These are phyloP conservation scores for Glareola pratincola DNA, from an alignment of 2,113 vertebrate genomes.

Conservation along the genomic window DNA sequence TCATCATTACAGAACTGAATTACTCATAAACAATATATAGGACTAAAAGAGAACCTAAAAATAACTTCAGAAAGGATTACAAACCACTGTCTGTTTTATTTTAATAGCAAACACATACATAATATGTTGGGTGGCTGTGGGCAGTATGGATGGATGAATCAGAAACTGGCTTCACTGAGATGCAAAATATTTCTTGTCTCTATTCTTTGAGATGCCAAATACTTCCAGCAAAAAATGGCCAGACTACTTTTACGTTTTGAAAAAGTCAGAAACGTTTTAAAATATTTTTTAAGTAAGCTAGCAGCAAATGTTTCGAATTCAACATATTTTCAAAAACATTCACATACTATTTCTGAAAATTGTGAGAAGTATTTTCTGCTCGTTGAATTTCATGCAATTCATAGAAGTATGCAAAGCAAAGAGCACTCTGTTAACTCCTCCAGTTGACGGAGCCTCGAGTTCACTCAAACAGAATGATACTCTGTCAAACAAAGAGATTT, in stretches of 20 bases:
- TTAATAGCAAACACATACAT: not conserved
- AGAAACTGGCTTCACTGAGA: not conserved
- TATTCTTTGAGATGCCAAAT: not conserved
- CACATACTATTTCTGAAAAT: not conserved
- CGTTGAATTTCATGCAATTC: not conserved
- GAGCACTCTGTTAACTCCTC: not conserved
- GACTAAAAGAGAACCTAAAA: not conserved
- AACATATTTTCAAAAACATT: not conserved
- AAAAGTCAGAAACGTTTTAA: not conserved
- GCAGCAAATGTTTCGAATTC: not conserved
- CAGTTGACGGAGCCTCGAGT: not conserved
- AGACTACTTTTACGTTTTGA: not conserved
- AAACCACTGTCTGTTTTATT: not conserved
- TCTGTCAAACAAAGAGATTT: not conserved
- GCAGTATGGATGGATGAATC: not conserved
- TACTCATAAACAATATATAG: not conserved
- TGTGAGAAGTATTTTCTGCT: not conserved
- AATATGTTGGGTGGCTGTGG: not conserved
- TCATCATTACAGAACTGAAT: not conserved
- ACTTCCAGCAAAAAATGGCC: not conserved
- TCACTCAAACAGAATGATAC: not conserved
- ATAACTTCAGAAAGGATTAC: not conserved
- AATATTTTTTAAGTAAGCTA: not conserved
- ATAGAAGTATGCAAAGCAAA: not conserved
- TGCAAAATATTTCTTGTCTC: not conserved